Base-by-base conservation (phyloP, 2,888 invertebrate species). In the Atrina japonica region DNA sequence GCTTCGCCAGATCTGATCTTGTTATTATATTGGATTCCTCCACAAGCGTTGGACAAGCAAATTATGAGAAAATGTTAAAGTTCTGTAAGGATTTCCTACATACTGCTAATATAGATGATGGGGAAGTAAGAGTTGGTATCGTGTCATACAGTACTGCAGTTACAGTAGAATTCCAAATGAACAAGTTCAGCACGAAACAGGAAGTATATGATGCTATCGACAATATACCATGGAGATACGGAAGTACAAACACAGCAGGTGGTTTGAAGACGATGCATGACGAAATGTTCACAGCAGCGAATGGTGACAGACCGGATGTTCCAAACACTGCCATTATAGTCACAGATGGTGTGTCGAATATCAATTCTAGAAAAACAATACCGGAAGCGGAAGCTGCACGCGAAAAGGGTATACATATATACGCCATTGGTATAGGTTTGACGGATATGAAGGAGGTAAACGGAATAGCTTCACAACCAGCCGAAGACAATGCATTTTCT, bases 291-390 rank as follows among this genome's bases (percentile, higher is more conserved):
- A 80, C 75, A 18, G 66, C 40, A 41, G 76, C 55, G 7, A 80
- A 83, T 66, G 88, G 88, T 7, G 88, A 88, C 68, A 75, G n/a
- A n/a, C n/a, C n/a, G n/a, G n/a, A n/a, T n/a, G n/a, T n/a, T n/a
- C n/a, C n/a, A n/a, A n/a, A n/a, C 64, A 74, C 86, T 47, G 80
- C 78, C n/a, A 81, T 89, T 40, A 75, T 88, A 21, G 71, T 89
- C 45, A 85, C 88, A 25, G 88, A 88, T 61, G 88, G 88, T 66
- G 82, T 87, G 14, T 88, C 88, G 14, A 88, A 87, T 67, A 86
- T 89, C 63, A 85, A 86, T 66, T 70, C 80, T 14, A 66, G 80
- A 41, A 63, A 76, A 35, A 87, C 87, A 0, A 69, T 86, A 18
- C 78, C 83, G 1, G 83, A 85, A 55, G 89, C 88, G 3, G 77